Evolutionary conservation across 1,140 invertebrate species (phyloP).

Genomic region (Lucilia cuprina): DNA sequence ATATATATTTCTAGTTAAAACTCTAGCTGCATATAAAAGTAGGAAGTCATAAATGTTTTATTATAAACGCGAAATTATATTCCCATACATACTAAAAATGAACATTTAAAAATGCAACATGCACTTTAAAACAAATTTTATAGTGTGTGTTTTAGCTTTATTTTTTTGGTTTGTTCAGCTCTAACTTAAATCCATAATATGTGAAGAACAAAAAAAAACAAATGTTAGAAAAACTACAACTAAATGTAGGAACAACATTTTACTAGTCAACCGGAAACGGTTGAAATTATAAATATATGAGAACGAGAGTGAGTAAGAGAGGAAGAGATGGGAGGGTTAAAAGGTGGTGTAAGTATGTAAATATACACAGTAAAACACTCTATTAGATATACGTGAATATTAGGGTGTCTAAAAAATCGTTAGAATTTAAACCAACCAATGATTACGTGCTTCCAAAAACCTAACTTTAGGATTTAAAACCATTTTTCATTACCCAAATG

Average conservation of each 20-base stretch:
- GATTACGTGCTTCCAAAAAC: too few species aligned
- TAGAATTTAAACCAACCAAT: too few species aligned
- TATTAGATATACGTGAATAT: neutral
- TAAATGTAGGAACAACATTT: neutral
- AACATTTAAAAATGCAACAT: neutral
- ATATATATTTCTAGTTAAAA: neutral
- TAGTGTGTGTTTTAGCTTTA: neutral
- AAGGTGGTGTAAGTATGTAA: neutral
- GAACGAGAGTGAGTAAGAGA: too few species aligned
- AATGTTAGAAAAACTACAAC: neutral
- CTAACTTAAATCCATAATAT: neutral
- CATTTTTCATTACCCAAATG: too few species aligned
- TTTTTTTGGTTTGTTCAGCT: neutral
- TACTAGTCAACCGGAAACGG: constrained; percentile 4
- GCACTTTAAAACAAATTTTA: neutral
- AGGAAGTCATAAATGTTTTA: constrained; percentile 14
- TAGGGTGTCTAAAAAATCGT: too few species aligned
- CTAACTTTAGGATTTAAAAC: too few species aligned
- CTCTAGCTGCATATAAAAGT: neutral
- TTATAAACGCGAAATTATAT: neutral
- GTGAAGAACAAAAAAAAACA: neutral
- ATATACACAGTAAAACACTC: neutral
- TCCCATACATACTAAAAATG: neutral
- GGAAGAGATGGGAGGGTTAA: too few species aligned
- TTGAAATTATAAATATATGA: neutral